Evolutionary conservation across 2,113 vertebrate genomes (phyloP), one percentile per base, ranked within the genome.

Genomic region (Salvelinus alpinus): DNA sequence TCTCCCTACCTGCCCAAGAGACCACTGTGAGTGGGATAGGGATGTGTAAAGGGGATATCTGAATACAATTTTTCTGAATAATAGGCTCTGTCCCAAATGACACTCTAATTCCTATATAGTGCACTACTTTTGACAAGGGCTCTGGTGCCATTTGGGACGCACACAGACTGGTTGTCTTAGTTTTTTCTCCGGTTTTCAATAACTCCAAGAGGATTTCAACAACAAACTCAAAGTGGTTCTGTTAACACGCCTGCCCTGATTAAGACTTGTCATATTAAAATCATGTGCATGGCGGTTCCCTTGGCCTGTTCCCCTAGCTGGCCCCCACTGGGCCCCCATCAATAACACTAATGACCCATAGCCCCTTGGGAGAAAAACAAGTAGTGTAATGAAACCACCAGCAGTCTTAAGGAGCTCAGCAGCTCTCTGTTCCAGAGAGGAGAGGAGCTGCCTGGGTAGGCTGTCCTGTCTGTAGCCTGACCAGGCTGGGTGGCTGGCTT

Each of bases 321-420:
- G 77, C 77, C 85, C 79, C 72, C 24, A 71, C 80, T 71, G 78
- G 84, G 82, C 77, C 82, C 84, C 87, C 89, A 92, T 93, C 88
- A 91, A 91, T 92, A 91, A 92, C 87, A 74, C 78, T 89, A 91
- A 92, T 90, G 86, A 88, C 76, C 84, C 84, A 14, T 80, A 81
- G 79, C 87, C 85, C 86, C 82, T 70, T 76, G 83, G 85, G 85
- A 84, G 84, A 77, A 86, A 86, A 87, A 88, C 78, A 87, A 86
- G 89, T 82, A 78, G 73, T 51, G 72, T 64, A 87, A 85, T 84
- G 76, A 86, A 88, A 88, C 79, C 80, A 69, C 67, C 14, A 29
- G 5, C 16, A 71, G 22, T 29, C 71, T 82, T 79, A 83, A 87
- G 71, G 47, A 51, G 34, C 70, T 76, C 71, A 75, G 51, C 51